phyloP scores from a whole-genome alignment of 2,888 invertebrate species.

The Agrotis clavis region DNA sequence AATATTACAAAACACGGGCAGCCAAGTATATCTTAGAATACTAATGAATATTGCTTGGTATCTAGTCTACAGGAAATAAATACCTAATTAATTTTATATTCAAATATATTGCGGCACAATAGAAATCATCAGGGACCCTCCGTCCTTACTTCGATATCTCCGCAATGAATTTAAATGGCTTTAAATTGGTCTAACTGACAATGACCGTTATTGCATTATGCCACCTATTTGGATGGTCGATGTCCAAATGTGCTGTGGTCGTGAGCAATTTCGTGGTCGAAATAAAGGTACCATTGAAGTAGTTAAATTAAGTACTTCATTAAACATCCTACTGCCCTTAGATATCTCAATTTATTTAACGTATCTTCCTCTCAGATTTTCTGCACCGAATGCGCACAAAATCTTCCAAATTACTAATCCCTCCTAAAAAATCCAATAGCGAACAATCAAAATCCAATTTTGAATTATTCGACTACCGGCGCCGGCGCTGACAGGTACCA shows the following conservation, averaged over 20 bases:
- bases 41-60: neutral
- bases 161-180: conserved; percentile 53
- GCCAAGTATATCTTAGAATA: conserved; percentile 26
- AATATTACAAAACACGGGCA: conserved; percentile 12
- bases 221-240: conserved; percentile 1
- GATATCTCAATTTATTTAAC: too few relatives aligned
- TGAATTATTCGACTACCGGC: neutral
- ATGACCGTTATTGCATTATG: conserved; percentile 32
- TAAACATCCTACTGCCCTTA: too few relatives aligned
- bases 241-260: neutral
- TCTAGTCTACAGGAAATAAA: conserved; percentile 17
- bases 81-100: conserved; percentile 32
- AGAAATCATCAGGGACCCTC: conserved; percentile 38
- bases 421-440: too few relatives aligned
- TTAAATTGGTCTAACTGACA: conserved; percentile 39
- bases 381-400: too few relatives aligned
- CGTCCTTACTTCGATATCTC: conserved; percentile 23
- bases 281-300: neutral
- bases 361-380: too few relatives aligned
- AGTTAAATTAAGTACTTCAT: neutral
- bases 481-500: too few relatives aligned
- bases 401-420: too few relatives aligned
- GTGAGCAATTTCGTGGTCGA: neutral
- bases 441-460: too few relatives aligned
- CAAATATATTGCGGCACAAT: conserved; percentile 44